phyloP scores from a whole-genome alignment of 2,888 invertebrate species.

The Thymelicus acteon region DNA sequence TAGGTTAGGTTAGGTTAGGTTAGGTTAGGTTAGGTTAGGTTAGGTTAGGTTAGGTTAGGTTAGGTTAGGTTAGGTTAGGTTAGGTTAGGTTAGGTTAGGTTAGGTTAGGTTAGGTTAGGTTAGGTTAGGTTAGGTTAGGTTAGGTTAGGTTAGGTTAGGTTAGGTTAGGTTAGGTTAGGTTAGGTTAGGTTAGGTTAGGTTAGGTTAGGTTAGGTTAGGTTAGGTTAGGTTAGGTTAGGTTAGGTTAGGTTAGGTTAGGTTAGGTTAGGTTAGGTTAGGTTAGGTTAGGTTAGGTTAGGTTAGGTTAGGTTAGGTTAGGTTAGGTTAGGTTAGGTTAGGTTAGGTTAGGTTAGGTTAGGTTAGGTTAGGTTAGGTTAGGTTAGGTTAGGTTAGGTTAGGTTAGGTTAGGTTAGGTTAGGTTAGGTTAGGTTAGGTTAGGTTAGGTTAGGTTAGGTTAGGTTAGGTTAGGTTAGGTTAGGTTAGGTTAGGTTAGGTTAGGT shows the following conservation, averaged over 20 bases:
- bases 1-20: constrained; percentile 33
- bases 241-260: constrained; percentile 35
- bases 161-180: constrained; percentile 39
- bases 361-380: constrained; percentile 42
- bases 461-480: too few species aligned
- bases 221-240: constrained; percentile 38
- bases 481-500: too few species aligned
- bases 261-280: constrained; percentile 38
- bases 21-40: constrained; percentile 36
- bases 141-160: constrained; percentile 37
- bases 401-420: constrained; percentile 44
- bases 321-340: constrained; percentile 37
- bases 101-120: constrained; percentile 25
- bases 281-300: constrained; percentile 42
- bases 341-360: constrained; percentile 42
- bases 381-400: constrained; percentile 42
- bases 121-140: constrained; percentile 31
- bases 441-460: too few species aligned
- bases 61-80: constrained; percentile 37
- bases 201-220: constrained; percentile 38
- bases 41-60: constrained; percentile 31
- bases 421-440: too few species aligned
- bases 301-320: constrained; percentile 38
- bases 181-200: constrained; percentile 31
- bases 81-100: constrained; percentile 33